phyloP scores from a whole-genome alignment of 2,888 invertebrate genomes.

The Cataglyphis livida region DNA sequence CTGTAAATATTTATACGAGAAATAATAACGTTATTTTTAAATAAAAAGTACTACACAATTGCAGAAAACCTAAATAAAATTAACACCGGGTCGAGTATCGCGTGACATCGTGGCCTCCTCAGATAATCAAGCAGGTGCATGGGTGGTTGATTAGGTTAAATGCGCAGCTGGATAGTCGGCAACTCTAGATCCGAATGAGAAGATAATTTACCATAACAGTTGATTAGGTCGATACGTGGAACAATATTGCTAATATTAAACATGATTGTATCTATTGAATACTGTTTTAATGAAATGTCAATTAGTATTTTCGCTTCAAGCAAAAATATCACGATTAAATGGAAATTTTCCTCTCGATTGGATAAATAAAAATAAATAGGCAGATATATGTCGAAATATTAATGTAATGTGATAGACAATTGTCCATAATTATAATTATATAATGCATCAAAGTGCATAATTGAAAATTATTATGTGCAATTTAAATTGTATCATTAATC shows the following conservation, averaged over 20 bases:
- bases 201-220: conserved; percentile 32
- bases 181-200: conserved; percentile 19
- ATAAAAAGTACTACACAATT: background rate
- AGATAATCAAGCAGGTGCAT: conserved; percentile 37
- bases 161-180: background rate
- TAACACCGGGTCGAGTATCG: background rate
- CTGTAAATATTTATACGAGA: background rate
- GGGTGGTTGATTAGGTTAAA: conserved; percentile 43
- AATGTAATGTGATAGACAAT: background rate
- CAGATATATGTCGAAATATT: background rate
- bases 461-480: background rate
- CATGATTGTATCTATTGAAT: conserved; percentile 15
- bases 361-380: background rate
- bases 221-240: conserved; percentile 26
- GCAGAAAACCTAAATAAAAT: conserved; percentile 4
- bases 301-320: conserved; percentile 20
- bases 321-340: conserved; percentile 3
- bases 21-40: background rate
- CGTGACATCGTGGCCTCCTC: conserved; percentile 22
- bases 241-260: conserved; percentile 29
- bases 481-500: background rate
- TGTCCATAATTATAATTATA: background rate
- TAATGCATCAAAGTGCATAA: background rate
- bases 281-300: conserved; percentile 1
- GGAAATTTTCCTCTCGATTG: conserved; percentile 18